Conservation (phyloP, 2,113 vertebrate species). For the Chlamydotis undulata region DNA sequence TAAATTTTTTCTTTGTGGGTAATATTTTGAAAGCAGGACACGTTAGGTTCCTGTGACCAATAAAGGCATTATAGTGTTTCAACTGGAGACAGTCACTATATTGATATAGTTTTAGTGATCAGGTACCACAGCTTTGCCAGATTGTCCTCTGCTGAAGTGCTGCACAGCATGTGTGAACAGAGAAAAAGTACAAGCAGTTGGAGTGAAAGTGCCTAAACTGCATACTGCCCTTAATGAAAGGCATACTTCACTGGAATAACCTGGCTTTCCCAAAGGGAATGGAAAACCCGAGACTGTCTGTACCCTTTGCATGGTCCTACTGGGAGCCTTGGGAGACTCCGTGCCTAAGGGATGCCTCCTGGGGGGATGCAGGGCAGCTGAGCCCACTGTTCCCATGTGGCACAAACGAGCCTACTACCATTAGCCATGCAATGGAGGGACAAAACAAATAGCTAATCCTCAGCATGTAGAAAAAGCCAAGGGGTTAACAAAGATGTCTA, state of each 20-base stretch:
- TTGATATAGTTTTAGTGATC: background rate
- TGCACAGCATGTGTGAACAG: background rate
- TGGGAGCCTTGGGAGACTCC: background rate
- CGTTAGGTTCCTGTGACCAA: background rate
- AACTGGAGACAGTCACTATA: background rate
- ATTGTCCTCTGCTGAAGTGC: background rate
- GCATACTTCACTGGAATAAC: background rate
- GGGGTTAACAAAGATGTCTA: background rate
- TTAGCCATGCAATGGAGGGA: background rate
- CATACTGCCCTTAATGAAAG: background rate
- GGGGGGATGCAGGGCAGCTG: background rate
- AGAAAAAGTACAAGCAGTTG: background rate
- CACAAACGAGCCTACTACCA: background rate
- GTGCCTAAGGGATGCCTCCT: background rate
- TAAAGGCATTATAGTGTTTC: background rate
- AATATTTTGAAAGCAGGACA: background rate
- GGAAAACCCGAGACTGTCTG: background rate
- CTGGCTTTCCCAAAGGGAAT: background rate
- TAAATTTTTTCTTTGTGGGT: background rate
- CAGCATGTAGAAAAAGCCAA: background rate
- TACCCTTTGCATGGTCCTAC: background rate
- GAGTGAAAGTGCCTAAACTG: background rate
- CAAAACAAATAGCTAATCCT: background rate
- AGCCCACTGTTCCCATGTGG: background rate
- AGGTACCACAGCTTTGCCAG: background rate